Evolutionary conservation across 2,888 invertebrate genomes (phyloP).

Genomic region (Acanthacorydalis orientalis): DNA sequence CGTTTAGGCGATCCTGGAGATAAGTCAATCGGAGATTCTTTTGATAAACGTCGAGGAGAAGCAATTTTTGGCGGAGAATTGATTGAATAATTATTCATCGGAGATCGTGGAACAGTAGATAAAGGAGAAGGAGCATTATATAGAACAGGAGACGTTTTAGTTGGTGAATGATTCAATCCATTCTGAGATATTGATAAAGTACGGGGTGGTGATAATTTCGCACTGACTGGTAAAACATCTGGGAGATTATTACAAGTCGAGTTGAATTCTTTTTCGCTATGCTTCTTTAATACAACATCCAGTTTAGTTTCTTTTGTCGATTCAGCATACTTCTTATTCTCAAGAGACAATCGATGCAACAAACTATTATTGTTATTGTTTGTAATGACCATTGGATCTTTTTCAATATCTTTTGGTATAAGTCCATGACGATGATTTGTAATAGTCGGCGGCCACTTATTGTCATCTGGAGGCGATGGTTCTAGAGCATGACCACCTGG

Average conservation of each 20-base stretch:
- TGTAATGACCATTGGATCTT: constrained; percentile 9
- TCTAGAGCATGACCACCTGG: constrained; percentile 31
- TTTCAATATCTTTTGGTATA: not conserved
- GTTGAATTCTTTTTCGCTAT: not conserved
- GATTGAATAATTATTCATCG: constrained; percentile 4
- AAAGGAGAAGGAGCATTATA: constrained; percentile 20
- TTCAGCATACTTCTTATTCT: constrained; percentile 18
- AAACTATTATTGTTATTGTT: constrained; percentile 18
- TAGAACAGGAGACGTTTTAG: constrained; percentile 4
- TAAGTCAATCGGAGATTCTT: not conserved
- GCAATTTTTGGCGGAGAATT: too few species aligned
- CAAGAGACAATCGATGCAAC: constrained; percentile 21
- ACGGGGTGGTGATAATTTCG: constrained; percentile 23
- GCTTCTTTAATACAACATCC: constrained; percentile 12
- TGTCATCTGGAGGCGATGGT: constrained; percentile 12
- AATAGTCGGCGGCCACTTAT: constrained; percentile 16
- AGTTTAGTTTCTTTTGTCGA: constrained; percentile 13
- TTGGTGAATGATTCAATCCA: too few species aligned
- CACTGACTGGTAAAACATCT: constrained; percentile 37
- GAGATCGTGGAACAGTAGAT: constrained; percentile 16
- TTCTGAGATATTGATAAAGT: not conserved
- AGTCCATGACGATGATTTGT: constrained; percentile 18
- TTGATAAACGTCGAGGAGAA: too few species aligned
- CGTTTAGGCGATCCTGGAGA: not conserved
- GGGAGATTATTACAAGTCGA: constrained; percentile 25